Base-by-base conservation (phyloP, 1,140 invertebrate genomes). In the Caenorhabditis latens region DNA sequence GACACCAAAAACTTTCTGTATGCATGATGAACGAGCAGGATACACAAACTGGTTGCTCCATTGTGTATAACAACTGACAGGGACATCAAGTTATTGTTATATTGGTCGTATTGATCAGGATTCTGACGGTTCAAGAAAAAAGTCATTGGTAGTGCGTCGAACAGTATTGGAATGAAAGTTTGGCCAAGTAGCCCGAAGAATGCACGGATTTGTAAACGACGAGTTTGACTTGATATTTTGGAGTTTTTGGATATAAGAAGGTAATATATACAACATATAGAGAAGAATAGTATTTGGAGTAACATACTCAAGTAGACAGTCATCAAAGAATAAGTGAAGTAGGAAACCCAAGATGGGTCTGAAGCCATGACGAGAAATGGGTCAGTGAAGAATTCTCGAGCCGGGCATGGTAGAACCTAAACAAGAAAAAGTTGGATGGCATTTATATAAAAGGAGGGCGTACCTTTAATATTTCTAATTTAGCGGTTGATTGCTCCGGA, bases 231-330 rank as follows among this genome's bases (percentile, higher is more conserved):
- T 9, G 61, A 65, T 5, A 40, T 46, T 40, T 65, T 4, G 9
- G 61, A 5, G 8, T 13, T 43, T 71, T 71, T 43, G 42, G 19
- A 71, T 16, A 71, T 43, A 16, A 71, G 16, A 19, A 71, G 42
- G 14, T 71, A 71, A 46, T 71, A 71, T 3, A 71, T 46, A 71
- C 65, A 71, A 21, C 65, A 71, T 19, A n/a, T 4, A 8, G 65
- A 43, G 42, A 71, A 71, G 14, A 71, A 71, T 8, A 71, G 42
- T 11, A 71, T 46, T 71, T 71, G 65, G 19, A n/a, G 2, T 2
- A 46, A 4, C 16, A 46, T 14, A 46, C 1, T 14, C 4, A 71
- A 19, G 8, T 19, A 71, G 5, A 46, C 24, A 7, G 9, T 19
- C 4, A 4, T 8, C 4, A 14, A 4, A 11, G 42, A 71, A 7